Conservation (phyloP, 2,888 invertebrate species). For the Glyphotaelius pellucidus region DNA sequence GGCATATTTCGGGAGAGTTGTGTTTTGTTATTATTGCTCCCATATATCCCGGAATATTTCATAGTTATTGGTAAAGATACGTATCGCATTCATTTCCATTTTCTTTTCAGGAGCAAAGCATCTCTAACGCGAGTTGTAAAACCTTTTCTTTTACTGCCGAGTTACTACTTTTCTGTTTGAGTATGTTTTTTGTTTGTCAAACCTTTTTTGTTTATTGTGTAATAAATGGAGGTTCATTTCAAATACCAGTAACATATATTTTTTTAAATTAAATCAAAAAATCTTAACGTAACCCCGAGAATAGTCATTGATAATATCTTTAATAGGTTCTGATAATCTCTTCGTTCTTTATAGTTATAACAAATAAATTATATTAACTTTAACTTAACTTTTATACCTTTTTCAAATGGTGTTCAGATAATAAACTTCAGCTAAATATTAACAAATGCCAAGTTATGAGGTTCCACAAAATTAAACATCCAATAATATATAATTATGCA, state of each 20-base stretch:
- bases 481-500: no score
- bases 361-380: no score
- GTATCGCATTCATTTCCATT: slow-evolving; percentile 18
- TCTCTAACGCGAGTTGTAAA: not conserved
- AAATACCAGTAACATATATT: not conserved
- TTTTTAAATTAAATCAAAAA: not conserved
- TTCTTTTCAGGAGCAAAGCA: not conserved
- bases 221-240: not conserved
- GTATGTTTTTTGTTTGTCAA: not conserved
- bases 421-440: no score
- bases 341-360: no score
- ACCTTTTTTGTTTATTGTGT: not conserved
- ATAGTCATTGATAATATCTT: no score
- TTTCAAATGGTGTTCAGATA: no score
- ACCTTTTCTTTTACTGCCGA: not conserved
- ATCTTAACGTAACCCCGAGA: no score
- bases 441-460: no score
- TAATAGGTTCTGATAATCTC: no score
- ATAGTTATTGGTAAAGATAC: slow-evolving; percentile 23
- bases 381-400: no score
- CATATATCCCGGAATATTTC: slow-evolving; percentile 13
- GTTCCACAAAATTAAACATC: no score
- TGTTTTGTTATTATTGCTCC: slow-evolving; percentile 15
- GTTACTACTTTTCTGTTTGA: not conserved
- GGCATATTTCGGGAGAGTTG: slow-evolving; percentile 10